A percentile compares a stretch with the other conserved stretches of the same genome.
Conservation (phyloP, 2,888 invertebrate species). For the Epinotia bilunana region DNA sequence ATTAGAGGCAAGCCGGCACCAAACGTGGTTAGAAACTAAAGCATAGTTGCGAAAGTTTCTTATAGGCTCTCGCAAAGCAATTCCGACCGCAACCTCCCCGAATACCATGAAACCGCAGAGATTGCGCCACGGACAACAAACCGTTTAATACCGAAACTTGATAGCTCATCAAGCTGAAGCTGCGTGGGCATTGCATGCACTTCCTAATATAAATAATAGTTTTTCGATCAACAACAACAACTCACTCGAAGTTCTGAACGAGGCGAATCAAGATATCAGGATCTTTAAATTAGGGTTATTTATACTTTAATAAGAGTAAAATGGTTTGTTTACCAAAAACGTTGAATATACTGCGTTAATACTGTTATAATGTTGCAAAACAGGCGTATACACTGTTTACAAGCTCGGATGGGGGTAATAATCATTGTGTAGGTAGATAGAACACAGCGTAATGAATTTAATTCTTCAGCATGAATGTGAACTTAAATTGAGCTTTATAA, state of each 20-base stretch:
- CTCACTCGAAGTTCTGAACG: not conserved
- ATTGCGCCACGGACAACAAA: conserved; percentile 46
- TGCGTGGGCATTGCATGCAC: not conserved
- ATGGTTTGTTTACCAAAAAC: not conserved
- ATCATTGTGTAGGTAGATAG: conserved; percentile 33
- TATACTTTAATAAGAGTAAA: not conserved
- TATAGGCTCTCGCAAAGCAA: conserved; percentile 63
- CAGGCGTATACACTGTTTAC: conserved; percentile 17
- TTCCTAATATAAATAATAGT: not conserved
- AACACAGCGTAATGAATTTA: conserved; percentile 11
- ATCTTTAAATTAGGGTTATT: not conserved
- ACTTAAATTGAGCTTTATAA: conserved; percentile 5
- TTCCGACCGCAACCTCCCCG: conserved; percentile 57
- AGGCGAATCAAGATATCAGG: not conserved
- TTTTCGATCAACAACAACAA: not conserved
- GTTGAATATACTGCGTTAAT: not conserved
- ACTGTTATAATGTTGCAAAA: conserved; percentile 8
- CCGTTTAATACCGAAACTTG: conserved; percentile 44
- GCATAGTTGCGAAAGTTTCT: conserved; percentile 63
- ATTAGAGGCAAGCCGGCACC: conserved; percentile 50
- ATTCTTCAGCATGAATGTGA: conserved; percentile 6
- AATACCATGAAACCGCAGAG: conserved; percentile 62
- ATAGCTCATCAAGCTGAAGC: not conserved
- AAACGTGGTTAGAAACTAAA: conserved; percentile 53
- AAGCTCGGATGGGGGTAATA: conserved; percentile 33